Percentiles rank a stretch among this genome's conserved stretches.
Evolutionary conservation across 30 jellyfish, hydroid and myxozoan species (phyloP).

Genomic region (Catostylus mosaicus): DNA sequence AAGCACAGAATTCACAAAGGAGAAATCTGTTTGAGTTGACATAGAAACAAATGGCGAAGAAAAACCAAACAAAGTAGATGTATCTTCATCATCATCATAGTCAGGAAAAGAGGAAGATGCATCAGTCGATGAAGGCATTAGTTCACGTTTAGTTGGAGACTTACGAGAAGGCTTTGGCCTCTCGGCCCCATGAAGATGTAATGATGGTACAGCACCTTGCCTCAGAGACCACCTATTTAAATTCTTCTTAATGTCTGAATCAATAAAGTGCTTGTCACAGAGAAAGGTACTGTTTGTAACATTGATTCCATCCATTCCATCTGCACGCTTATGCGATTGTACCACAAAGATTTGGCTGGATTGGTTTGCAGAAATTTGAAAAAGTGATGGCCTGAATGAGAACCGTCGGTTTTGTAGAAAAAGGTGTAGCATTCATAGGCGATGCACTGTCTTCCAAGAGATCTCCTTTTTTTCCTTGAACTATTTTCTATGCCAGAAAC

Average conservation of each 20-base stretch:
- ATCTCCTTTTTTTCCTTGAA: conserved; percentile 7
- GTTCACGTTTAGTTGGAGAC: conserved; percentile 19
- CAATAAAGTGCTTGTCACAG: conserved; percentile 34
- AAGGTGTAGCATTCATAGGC: conserved; percentile 47
- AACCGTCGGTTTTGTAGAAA: neutral
- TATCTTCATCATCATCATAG: conserved; percentile 6
- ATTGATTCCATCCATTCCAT: conserved; percentile 57
- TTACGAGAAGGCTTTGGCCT: conserved; percentile 20
- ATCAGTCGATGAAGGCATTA: conserved; percentile 26
- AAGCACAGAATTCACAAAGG: conserved; percentile 31
- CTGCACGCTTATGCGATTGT: conserved; percentile 30
- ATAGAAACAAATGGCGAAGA: conserved; percentile 9
- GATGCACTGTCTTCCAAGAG: conserved; percentile 44
- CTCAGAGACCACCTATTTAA: conserved; percentile 22
- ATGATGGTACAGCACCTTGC: conserved; percentile 43
- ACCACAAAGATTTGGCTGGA: no score
- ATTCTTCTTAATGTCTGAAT: conserved; percentile 33
- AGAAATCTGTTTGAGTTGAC: conserved; percentile 20
- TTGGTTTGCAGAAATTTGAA: neutral
- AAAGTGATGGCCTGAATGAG: neutral
- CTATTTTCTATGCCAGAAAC: conserved; percentile 5
- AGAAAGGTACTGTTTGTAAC: conserved; percentile 43
- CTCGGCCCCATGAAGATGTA: conserved; percentile 27
- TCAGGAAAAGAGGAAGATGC: conserved; percentile 15
- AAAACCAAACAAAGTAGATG: neutral